Conservation (phyloP, 2,113 vertebrate genomes). For the Halcyon malimbica region DNA sequence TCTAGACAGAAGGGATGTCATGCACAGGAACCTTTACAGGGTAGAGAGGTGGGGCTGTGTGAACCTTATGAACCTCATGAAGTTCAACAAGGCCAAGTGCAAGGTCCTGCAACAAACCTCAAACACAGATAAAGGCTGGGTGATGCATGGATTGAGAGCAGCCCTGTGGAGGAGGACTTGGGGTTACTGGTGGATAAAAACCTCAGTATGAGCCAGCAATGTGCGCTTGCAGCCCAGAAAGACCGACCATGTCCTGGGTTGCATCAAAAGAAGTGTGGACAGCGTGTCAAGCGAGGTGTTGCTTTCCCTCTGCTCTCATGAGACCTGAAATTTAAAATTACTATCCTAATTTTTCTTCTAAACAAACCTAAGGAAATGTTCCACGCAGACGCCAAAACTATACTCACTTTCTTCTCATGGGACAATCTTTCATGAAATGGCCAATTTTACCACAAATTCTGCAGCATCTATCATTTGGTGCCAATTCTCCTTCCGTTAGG, state of each 20-base stretch:
- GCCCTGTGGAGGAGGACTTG: background rate
- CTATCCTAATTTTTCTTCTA: background rate
- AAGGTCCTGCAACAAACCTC: background rate
- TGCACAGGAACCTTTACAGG: background rate
- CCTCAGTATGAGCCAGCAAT: background rate
- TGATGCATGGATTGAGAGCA: background rate
- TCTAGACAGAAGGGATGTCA: background rate
- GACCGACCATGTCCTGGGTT: background rate
- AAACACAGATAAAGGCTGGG: background rate
- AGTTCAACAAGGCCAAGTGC: background rate
- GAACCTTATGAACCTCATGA: background rate
- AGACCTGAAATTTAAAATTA: background rate
- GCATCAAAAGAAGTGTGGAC: background rate
- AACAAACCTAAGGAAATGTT: background rate
- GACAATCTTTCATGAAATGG: constrained; percentile 96
- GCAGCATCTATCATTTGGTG: constrained; percentile 95
- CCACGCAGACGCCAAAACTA: background rate
- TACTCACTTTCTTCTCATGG: constrained; percentile 88
- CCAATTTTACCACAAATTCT: constrained; percentile 96
- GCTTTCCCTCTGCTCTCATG: background rate
- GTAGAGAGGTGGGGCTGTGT: too few relatives aligned
- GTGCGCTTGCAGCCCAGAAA: too few relatives aligned
- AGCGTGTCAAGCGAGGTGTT: background rate
- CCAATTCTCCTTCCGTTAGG: constrained; percentile 91
- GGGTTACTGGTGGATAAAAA: background rate